Evolutionary conservation across 2,888 invertebrate genomes (phyloP).

Genomic region (Lepidocyrtinus sp.): DNA sequence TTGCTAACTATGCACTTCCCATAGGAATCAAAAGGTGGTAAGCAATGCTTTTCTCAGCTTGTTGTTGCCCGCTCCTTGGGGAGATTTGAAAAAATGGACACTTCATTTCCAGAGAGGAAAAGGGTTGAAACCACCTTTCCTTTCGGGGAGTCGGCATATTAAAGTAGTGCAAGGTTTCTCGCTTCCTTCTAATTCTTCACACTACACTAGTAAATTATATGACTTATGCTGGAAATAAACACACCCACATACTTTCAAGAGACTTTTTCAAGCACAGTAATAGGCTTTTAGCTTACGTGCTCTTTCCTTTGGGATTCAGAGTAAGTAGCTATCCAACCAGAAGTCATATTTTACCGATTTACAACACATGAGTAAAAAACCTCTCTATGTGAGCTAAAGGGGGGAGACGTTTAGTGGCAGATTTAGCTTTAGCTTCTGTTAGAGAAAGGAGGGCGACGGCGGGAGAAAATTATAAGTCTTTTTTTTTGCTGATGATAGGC

Average conservation of each 20-base stretch:
- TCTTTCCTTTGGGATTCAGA: background rate
- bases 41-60: too few species aligned
- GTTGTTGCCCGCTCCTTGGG: too few species aligned
- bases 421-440: background rate
- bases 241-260: slow-evolving; percentile 24
- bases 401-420: too few species aligned
- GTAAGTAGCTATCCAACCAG: too few species aligned
- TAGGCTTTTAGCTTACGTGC: background rate
- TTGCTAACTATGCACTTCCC: too few species aligned
- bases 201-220: slow-evolving; percentile 20
- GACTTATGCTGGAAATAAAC: background rate
- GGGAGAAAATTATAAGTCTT: slow-evolving; percentile 8
- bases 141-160: background rate
- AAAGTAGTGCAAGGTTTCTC: too few species aligned
- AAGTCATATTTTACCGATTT: background rate
- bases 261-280: background rate
- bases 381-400: too few species aligned
- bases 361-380: background rate
- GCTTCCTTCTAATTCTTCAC: slow-evolving; percentile 30
- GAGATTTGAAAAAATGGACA: background rate
- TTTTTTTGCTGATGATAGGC: slow-evolving; percentile 9
- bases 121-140: background rate
- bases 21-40: too few species aligned
- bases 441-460: background rate
- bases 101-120: slow-evolving; percentile 25